phyloP scores from a whole-genome alignment of 2,797 vertebrate species.

The Bryconaethiops microstoma region DNA sequence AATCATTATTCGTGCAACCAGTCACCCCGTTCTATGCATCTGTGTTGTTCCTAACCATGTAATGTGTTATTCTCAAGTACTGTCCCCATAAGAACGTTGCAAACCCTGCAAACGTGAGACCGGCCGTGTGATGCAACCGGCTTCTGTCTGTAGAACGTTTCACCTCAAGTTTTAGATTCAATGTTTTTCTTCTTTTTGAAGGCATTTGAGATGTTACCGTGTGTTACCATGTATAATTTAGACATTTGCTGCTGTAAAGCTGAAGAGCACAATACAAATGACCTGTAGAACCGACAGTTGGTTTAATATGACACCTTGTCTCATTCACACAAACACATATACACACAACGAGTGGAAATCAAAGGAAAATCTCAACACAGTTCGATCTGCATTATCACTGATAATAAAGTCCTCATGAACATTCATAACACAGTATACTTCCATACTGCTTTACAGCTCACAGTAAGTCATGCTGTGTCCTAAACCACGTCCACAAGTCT shows the following conservation, averaged over 20 bases:
- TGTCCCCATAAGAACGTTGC: slow-evolving; percentile 7
- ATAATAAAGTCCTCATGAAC: too few species aligned
- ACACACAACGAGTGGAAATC: too few species aligned
- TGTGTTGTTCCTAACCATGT: slow-evolving; percentile 16
- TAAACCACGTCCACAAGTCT: too few species aligned
- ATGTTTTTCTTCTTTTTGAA: neutral
- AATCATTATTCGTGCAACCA: slow-evolving; percentile 9
- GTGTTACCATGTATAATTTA: slow-evolving; percentile 2
- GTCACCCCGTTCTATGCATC: neutral
- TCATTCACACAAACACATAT: too few species aligned
- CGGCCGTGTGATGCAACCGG: slow-evolving; percentile 5
- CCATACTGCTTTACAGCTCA: too few species aligned
- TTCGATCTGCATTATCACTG: too few species aligned
- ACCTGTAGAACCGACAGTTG: neutral
- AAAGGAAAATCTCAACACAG: too few species aligned
- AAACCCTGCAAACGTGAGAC: neutral
- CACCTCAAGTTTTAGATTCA: neutral
- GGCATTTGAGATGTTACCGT: slow-evolving; percentile 12
- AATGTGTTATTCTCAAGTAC: slow-evolving; percentile 10
- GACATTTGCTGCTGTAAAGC: slow-evolving; percentile 45
- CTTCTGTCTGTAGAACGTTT: slow-evolving; percentile 18
- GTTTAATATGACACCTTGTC: too few species aligned
- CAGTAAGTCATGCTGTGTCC: too few species aligned
- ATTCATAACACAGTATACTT: too few species aligned
- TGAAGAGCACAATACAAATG: slow-evolving; percentile 48